Conservation (phyloP, 2,113 vertebrate species). For the Hyperopisus bebe region DNA sequence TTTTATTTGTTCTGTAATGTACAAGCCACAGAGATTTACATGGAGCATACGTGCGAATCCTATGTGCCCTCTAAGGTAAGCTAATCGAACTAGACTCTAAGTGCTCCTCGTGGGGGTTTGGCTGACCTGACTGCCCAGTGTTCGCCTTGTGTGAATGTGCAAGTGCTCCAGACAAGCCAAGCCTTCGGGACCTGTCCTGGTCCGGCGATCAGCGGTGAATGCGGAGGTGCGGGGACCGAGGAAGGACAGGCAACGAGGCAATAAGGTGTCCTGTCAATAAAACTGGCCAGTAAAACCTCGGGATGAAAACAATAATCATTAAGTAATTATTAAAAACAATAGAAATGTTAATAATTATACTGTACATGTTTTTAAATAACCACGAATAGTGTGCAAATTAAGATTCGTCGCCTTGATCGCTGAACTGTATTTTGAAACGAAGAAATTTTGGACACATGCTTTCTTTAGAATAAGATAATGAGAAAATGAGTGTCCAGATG, state of each 20-base stretch:
- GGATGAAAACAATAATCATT: not conserved
- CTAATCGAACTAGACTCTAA: not conserved
- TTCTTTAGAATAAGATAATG: not conserved
- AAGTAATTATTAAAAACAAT: not conserved
- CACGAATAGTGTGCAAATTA: not conserved
- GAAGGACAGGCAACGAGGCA: not conserved
- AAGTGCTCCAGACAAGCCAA: not conserved
- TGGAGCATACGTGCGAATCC: not conserved
- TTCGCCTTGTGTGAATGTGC: not conserved
- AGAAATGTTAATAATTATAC: not conserved
- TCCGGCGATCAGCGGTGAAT: not conserved
- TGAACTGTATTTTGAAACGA: not conserved
- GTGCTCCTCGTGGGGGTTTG: not conserved
- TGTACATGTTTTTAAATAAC: not conserved
- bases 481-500: constrained; percentile 25
- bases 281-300: not conserved
- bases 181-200: not conserved
- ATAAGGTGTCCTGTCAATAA: not conserved
- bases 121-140: not conserved
- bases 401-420: not conserved
- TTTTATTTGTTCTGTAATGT: not conserved
- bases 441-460: not conserved
- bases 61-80: not conserved
- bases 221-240: not conserved
- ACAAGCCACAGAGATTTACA: not conserved